Base-by-base conservation (phyloP, 1,140 invertebrate genomes). In the Chrysomallon squamiferum region DNA sequence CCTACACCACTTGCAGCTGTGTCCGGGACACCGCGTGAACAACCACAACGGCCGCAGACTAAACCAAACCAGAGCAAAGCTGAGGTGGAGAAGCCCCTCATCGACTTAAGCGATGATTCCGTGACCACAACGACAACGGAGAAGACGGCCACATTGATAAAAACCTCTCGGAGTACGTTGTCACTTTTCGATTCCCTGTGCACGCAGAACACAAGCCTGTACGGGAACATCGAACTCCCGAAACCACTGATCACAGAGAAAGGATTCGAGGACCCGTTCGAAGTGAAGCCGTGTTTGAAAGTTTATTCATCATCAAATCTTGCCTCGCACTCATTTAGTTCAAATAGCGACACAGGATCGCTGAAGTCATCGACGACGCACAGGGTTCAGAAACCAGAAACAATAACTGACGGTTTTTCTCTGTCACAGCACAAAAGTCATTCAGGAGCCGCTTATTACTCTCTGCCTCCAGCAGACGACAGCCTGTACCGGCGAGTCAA, bases 71-170 rank as follows among this genome's bases (percentile, higher is more conserved):
- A 9, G 18, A 49, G 25, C 25, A 30, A 35, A 33, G 13, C 54
- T 0, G 29, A 56, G 18, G 68, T 72, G 35, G 84, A 85, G 54
- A 79, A 73, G 50, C 75, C 81, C n/a, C 61, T 86, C 3, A 86
- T 86, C 59, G 85, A 86, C 68, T 72, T 86, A 13, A 80, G 75
- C 68, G 81, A 83, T 56, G 81, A 82, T 54, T 25, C 58, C 6
- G 62, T 65, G 50, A 43, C 29, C 15, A 30, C 62, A 35, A 63
- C 68, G 22, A 47, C 57, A 29, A 30, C 49, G 29, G 63, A 61
- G 47, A 59, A 30, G 29, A n/a, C 47, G 20, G 22, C 41, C 45
- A 27, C 35, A 15, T 7, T 15, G 35, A 73, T 65, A 69, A 79
- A 70, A 62, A 49, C 70, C 0, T 41, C 71, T 25, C 47, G 70